These are phyloP conservation scores for Potorous gilbertii DNA, from an alignment of 2,797 vertebrate species.

Conservation along the genomic window DNA sequence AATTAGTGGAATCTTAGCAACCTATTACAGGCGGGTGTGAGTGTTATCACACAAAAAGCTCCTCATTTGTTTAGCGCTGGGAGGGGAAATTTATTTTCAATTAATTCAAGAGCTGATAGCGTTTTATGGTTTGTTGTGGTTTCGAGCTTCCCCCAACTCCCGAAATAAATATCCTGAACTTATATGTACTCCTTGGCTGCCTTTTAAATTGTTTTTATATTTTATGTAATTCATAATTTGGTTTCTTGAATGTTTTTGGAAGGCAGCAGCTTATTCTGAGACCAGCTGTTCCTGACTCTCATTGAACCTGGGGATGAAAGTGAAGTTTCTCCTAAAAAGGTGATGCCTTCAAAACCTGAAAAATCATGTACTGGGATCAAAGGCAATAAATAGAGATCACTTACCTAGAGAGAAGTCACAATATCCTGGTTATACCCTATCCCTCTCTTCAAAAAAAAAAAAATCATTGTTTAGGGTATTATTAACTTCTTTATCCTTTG, in stretches of 20 bases:
- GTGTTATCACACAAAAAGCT: constrained; percentile 73
- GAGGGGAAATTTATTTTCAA: constrained; percentile 77
- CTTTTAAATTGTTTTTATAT: not conserved
- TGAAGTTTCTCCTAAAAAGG: not conserved
- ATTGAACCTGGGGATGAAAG: not conserved
- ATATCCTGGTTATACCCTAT: not conserved
- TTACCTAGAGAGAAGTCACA: not conserved
- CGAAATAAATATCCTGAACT: constrained; percentile 49
- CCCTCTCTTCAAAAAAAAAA: not conserved
- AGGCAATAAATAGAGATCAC: not conserved
- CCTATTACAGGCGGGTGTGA: constrained; percentile 75
- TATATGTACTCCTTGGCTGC: constrained; percentile 29
- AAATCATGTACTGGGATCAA: not conserved
- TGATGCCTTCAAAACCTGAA: constrained; percentile 35
- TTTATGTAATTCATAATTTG: constrained; percentile 29
- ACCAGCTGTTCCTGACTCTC: constrained; percentile 34
- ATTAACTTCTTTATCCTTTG: not conserved
- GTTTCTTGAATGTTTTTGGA: constrained; percentile 61
- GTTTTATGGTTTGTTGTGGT: constrained; percentile 61
- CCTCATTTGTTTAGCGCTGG: constrained; percentile 77
- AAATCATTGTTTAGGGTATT: not conserved
- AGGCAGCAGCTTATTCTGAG: constrained; percentile 55
- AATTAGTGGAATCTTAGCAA: constrained; percentile 85
- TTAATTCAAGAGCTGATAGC: constrained; percentile 63
- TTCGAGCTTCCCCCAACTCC: not conserved